A percentile compares a stretch with the other conserved stretches of the same genome.
Evolutionary conservation across 2,888 invertebrate species (phyloP).

Genomic region (Torymus texanus): DNA sequence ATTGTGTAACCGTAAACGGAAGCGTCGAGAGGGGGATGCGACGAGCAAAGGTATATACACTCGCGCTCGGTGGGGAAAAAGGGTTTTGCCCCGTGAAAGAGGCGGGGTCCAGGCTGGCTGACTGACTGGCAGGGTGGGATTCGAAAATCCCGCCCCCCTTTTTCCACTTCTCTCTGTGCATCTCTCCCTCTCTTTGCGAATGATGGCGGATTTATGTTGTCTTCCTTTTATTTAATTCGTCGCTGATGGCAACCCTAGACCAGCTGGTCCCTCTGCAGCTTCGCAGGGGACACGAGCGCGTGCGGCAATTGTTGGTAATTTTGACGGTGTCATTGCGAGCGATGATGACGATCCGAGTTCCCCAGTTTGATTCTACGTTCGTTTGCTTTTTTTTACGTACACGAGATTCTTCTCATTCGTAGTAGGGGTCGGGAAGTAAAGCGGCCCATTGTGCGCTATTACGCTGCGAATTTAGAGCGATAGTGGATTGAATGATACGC

Average conservation of each 20-base stretch:
- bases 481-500: too few species aligned
- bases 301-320: constrained; percentile 27
- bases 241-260: constrained; percentile 36
- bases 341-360: not conserved
- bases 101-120: constrained; percentile 17
- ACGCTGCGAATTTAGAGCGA: not conserved
- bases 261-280: constrained; percentile 30
- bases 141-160: constrained; percentile 50
- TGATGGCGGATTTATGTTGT: constrained; percentile 45
- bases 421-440: not conserved
- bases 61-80: not conserved
- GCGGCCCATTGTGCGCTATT: not conserved
- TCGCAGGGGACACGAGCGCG: not conserved
- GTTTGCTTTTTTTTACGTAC: too few species aligned
- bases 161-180: not conserved
- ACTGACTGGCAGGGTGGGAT: constrained; percentile 32
- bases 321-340: constrained; percentile 36
- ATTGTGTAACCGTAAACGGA: constrained; percentile 49
- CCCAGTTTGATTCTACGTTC: too few species aligned
- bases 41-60: too few species aligned
- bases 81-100: constrained; percentile 34
- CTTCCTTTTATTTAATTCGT: constrained; percentile 36
- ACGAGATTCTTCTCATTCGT: not conserved
- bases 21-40: not conserved
- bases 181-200: constrained; percentile 8